Conservation (phyloP, 1,140 invertebrate genomes). For the Rhyzopertha dominica region DNA sequence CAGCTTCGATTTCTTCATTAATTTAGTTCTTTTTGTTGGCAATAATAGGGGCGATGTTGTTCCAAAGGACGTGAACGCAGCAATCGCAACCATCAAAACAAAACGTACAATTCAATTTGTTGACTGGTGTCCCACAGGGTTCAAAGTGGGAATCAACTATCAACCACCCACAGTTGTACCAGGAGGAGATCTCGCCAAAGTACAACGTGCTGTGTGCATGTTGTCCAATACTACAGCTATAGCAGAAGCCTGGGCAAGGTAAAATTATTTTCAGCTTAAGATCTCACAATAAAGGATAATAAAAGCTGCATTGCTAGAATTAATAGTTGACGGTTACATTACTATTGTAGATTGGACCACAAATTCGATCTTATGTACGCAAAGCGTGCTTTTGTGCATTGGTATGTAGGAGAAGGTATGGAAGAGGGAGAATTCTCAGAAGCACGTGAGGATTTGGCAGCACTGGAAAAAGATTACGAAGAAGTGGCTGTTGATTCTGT, state of each 20-base stretch:
- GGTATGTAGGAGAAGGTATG: constrained; percentile 84
- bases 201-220: constrained; percentile 82
- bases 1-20: no score
- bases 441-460: constrained; percentile 80
- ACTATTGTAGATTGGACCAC: constrained; percentile 70
- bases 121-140: constrained; percentile 78
- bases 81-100: constrained; percentile 86
- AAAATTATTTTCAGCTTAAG: background rate
- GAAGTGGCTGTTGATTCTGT: constrained; percentile 68
- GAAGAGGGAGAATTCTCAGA: constrained; percentile 83
- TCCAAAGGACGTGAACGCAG: constrained; percentile 85
- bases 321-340: no score
- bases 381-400: constrained; percentile 81
- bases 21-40: no score
- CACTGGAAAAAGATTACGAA: constrained; percentile 80
- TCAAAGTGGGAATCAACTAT: constrained; percentile 72
- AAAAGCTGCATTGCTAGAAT: no score
- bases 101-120: constrained; percentile 79
- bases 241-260: constrained; percentile 77
- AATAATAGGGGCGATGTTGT: constrained; percentile 58
- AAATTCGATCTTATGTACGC: constrained; percentile 82
- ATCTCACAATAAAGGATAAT: background rate
- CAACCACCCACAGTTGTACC: constrained; percentile 79
- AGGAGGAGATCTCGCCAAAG: constrained; percentile 76
- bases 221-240: constrained; percentile 83